Evolutionary conservation across 1,140 invertebrate species (phyloP).

Genomic region (Panagrolaimus sp.): DNA sequence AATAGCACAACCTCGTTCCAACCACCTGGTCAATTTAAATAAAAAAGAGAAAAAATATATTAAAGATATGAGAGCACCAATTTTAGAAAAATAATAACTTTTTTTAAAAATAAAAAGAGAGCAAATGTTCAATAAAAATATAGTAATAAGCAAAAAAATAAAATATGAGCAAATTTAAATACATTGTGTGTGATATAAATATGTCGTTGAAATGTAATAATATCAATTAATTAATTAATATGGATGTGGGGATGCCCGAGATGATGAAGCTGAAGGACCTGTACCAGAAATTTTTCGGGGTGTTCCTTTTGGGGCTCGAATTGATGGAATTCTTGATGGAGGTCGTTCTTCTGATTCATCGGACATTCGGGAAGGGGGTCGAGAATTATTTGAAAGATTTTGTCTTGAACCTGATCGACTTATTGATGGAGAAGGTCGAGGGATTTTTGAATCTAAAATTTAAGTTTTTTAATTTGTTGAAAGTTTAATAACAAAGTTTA

Average conservation of each 20-base stretch:
- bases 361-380: conserved; percentile 7
- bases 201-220: neutral
- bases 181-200: neutral
- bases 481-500: neutral
- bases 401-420: neutral
- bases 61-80: conserved; percentile 8
- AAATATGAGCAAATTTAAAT: conserved; percentile 1
- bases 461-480: neutral
- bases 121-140: neutral
- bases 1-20: conserved; percentile 14
- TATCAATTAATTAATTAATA: no score
- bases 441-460: conserved; percentile 19
- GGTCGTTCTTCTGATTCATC: conserved; percentile 15
- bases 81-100: neutral
- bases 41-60: no score
- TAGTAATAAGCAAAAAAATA: no score
- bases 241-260: conserved; percentile 2
- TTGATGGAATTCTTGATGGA: conserved; percentile 1
- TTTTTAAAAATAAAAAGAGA: neutral
- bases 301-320: neutral
- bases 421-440: conserved; percentile 16
- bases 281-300: neutral
- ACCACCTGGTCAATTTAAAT: neutral
- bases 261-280: neutral
- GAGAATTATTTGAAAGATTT: neutral